phyloP scores from a whole-genome alignment of 2,113 vertebrate genomes.

The Sander vitreus region DNA sequence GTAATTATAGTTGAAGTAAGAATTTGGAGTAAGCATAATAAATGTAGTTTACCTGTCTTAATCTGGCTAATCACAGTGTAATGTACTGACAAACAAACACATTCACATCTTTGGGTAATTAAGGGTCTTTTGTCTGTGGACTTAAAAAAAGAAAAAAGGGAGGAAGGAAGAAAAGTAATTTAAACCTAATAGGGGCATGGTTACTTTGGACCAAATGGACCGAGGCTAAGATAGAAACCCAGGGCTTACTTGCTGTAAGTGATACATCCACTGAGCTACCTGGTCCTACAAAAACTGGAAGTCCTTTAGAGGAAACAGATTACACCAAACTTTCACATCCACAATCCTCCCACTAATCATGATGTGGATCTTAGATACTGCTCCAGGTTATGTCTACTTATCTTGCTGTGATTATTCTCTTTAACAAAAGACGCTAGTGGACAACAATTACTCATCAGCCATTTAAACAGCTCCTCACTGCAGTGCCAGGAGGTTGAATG shows the following conservation, averaged over 20 bases:
- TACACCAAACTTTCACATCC: neutral
- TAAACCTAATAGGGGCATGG: neutral
- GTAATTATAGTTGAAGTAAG: neutral
- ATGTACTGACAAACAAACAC: neutral
- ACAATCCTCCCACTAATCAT: conserved; percentile 11
- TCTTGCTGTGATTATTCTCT: conserved; percentile 13
- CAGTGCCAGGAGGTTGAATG: neutral
- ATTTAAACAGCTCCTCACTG: conserved; percentile 35
- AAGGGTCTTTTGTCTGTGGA: neutral
- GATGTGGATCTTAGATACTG: conserved; percentile 8
- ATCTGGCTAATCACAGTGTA: neutral
- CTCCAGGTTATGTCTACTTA: conserved; percentile 11
- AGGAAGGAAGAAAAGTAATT: neutral
- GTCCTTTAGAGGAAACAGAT: neutral
- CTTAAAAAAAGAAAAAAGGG: neutral
- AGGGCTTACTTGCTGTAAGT: neutral
- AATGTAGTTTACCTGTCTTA: neutral
- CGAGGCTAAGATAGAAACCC: neutral
- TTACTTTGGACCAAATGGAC: neutral
- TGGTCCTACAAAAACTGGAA: neutral
- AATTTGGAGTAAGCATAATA: neutral
- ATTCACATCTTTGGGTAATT: neutral
- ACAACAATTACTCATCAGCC: conserved; percentile 36
- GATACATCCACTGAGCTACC: neutral
- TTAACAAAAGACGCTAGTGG: conserved; percentile 6